Conservation (phyloP, 2,888 invertebrate genomes). For the Busseola fusca region DNA sequence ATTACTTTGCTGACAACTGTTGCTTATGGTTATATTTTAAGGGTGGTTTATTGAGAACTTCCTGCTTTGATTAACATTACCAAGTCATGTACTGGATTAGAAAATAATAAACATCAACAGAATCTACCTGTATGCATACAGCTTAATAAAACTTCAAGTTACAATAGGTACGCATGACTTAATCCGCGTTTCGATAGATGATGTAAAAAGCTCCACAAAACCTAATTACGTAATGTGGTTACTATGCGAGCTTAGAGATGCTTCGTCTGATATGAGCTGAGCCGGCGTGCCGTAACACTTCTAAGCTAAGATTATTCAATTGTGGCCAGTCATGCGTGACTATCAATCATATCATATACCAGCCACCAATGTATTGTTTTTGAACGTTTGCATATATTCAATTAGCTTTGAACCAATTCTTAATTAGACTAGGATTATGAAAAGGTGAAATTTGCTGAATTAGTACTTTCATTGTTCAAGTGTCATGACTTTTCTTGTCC, state of each 20-base stretch:
- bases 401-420: slow-evolving; percentile 34
- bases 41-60: background rate
- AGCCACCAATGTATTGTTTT: slow-evolving; percentile 60
- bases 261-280: slow-evolving; percentile 37
- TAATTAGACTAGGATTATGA: slow-evolving; percentile 21
- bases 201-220: slow-evolving; percentile 69
- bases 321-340: slow-evolving; percentile 62
- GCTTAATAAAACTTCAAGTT: slow-evolving; percentile 52
- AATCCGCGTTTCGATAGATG: slow-evolving; percentile 65
- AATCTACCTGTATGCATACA: slow-evolving; percentile 31
- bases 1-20: background rate
- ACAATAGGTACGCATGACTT: slow-evolving; percentile 65
- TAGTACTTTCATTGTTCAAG: slow-evolving; percentile 23
- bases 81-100: background rate
- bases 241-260: slow-evolving; percentile 47
- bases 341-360: slow-evolving; percentile 66
- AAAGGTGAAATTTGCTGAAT: slow-evolving; percentile 31
- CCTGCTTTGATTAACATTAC: background rate
- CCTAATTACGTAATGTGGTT: slow-evolving; percentile 68
- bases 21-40: background rate
- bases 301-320: slow-evolving; percentile 62
- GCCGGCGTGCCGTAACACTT: slow-evolving; percentile 53
- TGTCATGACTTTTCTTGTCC: slow-evolving; percentile 1
- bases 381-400: slow-evolving; percentile 50
- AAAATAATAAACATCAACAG: slow-evolving; percentile 4